A percentile compares a stretch with the other conserved stretches of the same genome.
phyloP scores from a whole-genome alignment of 2,797 vertebrate species.

The Gymnopithys bicolor region DNA sequence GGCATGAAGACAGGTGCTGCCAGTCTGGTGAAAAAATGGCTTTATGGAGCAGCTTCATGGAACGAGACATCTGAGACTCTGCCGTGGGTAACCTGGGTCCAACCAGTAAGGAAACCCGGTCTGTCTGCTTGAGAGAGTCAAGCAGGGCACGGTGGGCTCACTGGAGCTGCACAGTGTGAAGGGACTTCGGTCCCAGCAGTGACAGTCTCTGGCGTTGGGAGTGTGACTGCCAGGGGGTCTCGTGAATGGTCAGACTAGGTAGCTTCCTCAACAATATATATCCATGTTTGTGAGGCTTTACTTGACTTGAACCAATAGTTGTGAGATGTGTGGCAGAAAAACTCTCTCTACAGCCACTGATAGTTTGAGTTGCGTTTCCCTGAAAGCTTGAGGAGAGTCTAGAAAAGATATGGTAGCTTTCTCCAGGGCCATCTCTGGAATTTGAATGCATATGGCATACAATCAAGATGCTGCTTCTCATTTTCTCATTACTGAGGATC shows the following conservation, averaged over 20 bases:
- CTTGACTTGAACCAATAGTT: neutral
- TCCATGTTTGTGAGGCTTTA: neutral
- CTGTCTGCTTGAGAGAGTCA: neutral
- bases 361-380: neutral
- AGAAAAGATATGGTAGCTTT: neutral
- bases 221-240: neutral
- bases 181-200: neutral
- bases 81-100: too few species aligned
- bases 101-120: neutral
- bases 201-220: neutral
- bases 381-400: neutral
- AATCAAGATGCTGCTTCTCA: neutral
- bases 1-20: neutral
- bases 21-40: neutral
- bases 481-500: neutral
- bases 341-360: neutral
- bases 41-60: neutral
- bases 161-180: neutral
- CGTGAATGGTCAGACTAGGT: neutral
- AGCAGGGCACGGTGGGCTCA: fast-evolving
- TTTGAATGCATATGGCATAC: neutral
- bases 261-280: neutral
- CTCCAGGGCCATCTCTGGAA: neutral
- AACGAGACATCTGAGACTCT: too few species aligned
- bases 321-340: neutral